These are phyloP conservation scores for Andricus curvator DNA, from an alignment of 2,888 invertebrate species.

Conservation along the genomic window DNA sequence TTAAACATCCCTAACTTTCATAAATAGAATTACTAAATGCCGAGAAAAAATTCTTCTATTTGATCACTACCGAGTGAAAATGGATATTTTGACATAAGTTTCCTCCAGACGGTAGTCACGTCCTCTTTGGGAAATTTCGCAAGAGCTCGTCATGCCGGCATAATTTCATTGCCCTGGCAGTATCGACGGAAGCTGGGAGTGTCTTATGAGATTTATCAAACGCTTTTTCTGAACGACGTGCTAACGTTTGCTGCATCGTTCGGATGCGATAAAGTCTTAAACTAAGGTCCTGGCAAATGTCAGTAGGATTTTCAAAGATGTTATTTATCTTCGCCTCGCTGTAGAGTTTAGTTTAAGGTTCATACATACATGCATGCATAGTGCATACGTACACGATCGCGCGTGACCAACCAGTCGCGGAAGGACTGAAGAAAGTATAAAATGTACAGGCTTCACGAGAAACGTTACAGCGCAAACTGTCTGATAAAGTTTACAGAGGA, in stretches of 20 bases:
- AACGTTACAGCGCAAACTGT: constrained; percentile 10
- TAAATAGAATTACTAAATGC: too few species aligned
- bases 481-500: constrained; percentile 27
- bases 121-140: constrained; percentile 32
- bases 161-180: constrained; percentile 40
- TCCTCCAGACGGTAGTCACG: constrained; percentile 18
- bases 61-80: background rate
- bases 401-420: background rate
- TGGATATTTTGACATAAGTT: background rate
- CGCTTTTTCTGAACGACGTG: constrained; percentile 38
- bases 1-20: too few species aligned
- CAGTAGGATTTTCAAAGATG: constrained; percentile 34
- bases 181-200: constrained; percentile 36
- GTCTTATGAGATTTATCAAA: constrained; percentile 41
- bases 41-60: too few species aligned
- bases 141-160: constrained; percentile 31
- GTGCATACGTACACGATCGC: constrained; percentile 6
- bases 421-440: constrained; percentile 22
- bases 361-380: background rate
- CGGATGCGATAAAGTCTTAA: constrained; percentile 31
- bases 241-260: constrained; percentile 21
- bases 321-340: constrained; percentile 12
- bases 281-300: constrained; percentile 28
- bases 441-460: constrained; percentile 20
- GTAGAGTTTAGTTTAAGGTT: background rate